Percentiles rank a stretch among this genome's conserved stretches.
These are phyloP conservation scores for Campoplex capitator DNA, from an alignment of 2,888 invertebrate species.

Conservation along the genomic window DNA sequence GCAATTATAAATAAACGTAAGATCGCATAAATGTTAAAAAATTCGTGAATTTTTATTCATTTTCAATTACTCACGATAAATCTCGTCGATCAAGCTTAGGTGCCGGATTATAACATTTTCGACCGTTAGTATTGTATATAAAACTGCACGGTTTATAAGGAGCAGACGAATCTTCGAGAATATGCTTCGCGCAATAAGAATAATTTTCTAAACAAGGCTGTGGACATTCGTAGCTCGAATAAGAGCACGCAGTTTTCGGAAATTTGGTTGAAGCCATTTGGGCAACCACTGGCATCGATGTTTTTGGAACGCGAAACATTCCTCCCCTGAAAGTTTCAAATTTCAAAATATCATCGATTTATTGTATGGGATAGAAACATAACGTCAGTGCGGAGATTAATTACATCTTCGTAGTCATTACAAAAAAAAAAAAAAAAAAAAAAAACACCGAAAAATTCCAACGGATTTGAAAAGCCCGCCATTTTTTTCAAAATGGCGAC, in stretches of 20 bases:
- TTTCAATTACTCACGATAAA: slow-evolving; percentile 85
- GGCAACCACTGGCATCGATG: slow-evolving; percentile 74
- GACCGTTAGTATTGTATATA: slow-evolving; percentile 88
- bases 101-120: slow-evolving; percentile 92
- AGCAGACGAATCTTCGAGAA: slow-evolving; percentile 92
- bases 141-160: slow-evolving; percentile 94
- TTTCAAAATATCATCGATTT: neutral
- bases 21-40: neutral
- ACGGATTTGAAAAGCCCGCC: slow-evolving; percentile 7
- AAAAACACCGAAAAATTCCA: neutral
- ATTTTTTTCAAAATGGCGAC: slow-evolving; percentile 34
- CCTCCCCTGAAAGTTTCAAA: slow-evolving; percentile 68
- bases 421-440: neutral
- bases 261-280: slow-evolving; percentile 48
- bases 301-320: slow-evolving; percentile 80
- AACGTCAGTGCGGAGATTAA: neutral
- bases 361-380: neutral
- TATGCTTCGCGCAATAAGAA: slow-evolving; percentile 92
- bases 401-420: neutral
- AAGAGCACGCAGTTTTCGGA: slow-evolving; percentile 77
- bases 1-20: slow-evolving; percentile 64
- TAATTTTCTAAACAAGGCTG: slow-evolving; percentile 90
- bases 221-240: slow-evolving; percentile 89
- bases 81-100: slow-evolving; percentile 91
- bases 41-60: slow-evolving; percentile 67